Conservation (phyloP, 2,797 vertebrate genomes). For the Sebastolobus altivelis region DNA sequence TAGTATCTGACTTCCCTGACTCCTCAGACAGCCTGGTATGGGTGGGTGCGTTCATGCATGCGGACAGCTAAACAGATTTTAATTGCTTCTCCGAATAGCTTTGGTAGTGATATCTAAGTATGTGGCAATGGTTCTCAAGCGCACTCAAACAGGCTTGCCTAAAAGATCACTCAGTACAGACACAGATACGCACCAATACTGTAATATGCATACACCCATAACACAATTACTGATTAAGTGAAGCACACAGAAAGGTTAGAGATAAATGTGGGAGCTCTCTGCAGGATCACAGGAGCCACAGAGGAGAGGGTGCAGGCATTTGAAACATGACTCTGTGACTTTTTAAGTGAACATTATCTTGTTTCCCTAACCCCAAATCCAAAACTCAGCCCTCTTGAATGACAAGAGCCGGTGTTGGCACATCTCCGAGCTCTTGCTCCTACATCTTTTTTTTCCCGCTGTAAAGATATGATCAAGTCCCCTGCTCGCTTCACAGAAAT, state of each 20-base stretch:
- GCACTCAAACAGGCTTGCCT: slow-evolving; percentile 51
- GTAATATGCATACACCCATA: slow-evolving; percentile 44
- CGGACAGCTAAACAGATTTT: slow-evolving; percentile 81
- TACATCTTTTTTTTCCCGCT: slow-evolving; percentile 45
- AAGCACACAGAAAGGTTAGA: slow-evolving; percentile 65
- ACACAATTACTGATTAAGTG: slow-evolving; percentile 63
- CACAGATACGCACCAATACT: slow-evolving; percentile 45
- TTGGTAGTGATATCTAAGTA: slow-evolving; percentile 78
- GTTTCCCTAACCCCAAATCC: slow-evolving; percentile 74
- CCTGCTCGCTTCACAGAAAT: slow-evolving; percentile 63
- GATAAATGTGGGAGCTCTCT: slow-evolving; percentile 66
- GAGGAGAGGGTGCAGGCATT: slow-evolving; percentile 60
- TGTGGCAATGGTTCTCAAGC: slow-evolving; percentile 70
- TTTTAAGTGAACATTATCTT: slow-evolving; percentile 79
- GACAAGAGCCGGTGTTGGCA: slow-evolving; percentile 78
- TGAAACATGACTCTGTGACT: slow-evolving; percentile 75
- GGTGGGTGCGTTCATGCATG: slow-evolving; percentile 69
- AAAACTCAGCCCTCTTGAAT: slow-evolving; percentile 77
- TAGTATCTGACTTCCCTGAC: slow-evolving; percentile 75
- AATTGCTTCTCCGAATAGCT: slow-evolving; percentile 83
- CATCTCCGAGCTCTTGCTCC: slow-evolving; percentile 59
- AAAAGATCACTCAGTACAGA: slow-evolving; percentile 48
- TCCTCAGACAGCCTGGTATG: slow-evolving; percentile 72
- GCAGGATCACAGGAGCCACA: slow-evolving; percentile 67
- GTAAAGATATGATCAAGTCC: slow-evolving; percentile 67